Conservation (phyloP, 2,888 invertebrate genomes). For the Cryptophagus acutangulus region DNA sequence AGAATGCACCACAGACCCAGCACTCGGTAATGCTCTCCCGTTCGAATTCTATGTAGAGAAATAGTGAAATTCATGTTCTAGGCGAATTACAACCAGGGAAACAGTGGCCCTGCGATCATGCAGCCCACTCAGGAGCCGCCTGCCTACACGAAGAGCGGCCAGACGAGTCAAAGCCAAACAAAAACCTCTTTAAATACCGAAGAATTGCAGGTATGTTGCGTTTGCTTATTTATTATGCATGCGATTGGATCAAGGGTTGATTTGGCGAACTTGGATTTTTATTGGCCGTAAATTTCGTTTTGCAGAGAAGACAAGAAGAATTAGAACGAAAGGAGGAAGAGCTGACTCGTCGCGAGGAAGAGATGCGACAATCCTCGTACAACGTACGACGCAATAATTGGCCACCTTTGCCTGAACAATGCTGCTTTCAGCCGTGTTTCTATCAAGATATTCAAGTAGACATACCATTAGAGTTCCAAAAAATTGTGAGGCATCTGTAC, state of each 20-base stretch:
- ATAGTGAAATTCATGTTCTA: slow-evolving; percentile 6
- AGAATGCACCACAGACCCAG: slow-evolving; percentile 34
- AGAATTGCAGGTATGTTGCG: slow-evolving; percentile 69
- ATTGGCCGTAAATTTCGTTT: too few relatives aligned
- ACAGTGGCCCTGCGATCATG: slow-evolving; percentile 74
- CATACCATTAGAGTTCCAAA: slow-evolving; percentile 96
- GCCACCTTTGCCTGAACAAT: slow-evolving; percentile 93
- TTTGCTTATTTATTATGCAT: too few relatives aligned
- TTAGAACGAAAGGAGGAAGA: slow-evolving; percentile 89
- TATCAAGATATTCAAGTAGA: slow-evolving; percentile 99
- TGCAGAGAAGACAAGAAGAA: slow-evolving; percentile 79
- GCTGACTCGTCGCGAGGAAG: slow-evolving; percentile 81
- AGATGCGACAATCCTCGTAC: slow-evolving; percentile 60
- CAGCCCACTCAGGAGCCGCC: slow-evolving; percentile 70
- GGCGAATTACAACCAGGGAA: slow-evolving; percentile 35
- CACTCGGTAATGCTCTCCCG: not conserved
- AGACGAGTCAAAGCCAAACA: slow-evolving; percentile 52
- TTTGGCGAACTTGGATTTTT: too few relatives aligned
- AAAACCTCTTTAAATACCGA: slow-evolving; percentile 59
- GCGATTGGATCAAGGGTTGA: too few relatives aligned
- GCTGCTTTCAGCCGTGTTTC: slow-evolving; percentile 95
- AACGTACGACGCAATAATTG: slow-evolving; percentile 87
- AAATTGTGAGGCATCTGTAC: slow-evolving; percentile 89
- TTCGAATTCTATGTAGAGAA: not conserved
- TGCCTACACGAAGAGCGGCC: slow-evolving; percentile 61